Evolutionary conservation across 2,113 vertebrate species (phyloP).

Genomic region (Eidolon helvum): DNA sequence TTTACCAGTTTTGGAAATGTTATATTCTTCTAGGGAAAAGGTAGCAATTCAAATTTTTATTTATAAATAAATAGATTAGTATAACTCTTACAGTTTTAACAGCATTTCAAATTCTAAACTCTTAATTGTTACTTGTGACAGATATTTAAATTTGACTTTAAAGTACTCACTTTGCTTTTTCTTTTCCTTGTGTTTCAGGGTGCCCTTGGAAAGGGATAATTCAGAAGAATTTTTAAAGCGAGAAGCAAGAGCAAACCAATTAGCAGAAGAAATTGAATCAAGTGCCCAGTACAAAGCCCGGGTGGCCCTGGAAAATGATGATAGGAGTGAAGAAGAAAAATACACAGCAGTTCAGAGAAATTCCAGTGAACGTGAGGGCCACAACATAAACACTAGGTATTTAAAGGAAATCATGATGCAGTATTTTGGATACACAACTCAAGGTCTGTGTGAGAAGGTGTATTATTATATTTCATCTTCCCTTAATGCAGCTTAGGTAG

Average conservation of each 20-base stretch:
- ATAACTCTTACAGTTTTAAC: neutral
- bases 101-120: neutral
- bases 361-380: constrained; percentile 89
- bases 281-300: constrained; percentile 97
- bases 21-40: neutral
- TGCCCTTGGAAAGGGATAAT: constrained; percentile 97
- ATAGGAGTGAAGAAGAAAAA: constrained; percentile 97
- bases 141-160: neutral
- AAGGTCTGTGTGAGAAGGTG: constrained; percentile 59
- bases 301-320: constrained; percentile 97
- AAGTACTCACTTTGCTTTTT: constrained; percentile 9
- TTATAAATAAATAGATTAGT: neutral
- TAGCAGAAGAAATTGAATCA: constrained; percentile 99
- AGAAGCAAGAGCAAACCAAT: constrained; percentile 95
- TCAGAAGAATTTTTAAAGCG: constrained; percentile 98
- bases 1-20: neutral
- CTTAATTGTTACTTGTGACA: neutral
- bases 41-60: neutral
- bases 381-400: constrained; percentile 91
- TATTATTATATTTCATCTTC: constrained; percentile 53
- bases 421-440: constrained; percentile 60
- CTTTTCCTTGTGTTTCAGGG: constrained; percentile 83
- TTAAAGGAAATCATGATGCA: constrained; percentile 68
- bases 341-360: constrained; percentile 95
- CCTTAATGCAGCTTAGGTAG: constrained; percentile 45